phyloP scores from a whole-genome alignment of 2,797 vertebrate species.

The Pelochelys cantorii region DNA sequence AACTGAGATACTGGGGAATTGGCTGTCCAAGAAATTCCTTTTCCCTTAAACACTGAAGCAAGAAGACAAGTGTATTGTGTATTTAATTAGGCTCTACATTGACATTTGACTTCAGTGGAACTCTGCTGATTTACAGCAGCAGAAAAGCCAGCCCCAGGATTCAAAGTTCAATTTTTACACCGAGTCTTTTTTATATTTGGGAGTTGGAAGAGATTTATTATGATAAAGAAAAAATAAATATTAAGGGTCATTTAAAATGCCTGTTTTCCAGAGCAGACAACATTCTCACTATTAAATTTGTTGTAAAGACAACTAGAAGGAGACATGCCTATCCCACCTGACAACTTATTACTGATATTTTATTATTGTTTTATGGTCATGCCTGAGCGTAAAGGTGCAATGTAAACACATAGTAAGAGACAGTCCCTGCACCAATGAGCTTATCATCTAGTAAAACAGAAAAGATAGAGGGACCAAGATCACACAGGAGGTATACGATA shows the following conservation, averaged over 20 bases:
- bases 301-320: constrained; percentile 12
- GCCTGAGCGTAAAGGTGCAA: constrained; percentile 39
- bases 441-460: background rate
- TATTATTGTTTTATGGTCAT: constrained; percentile 37
- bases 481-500: constrained; percentile 19
- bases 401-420: constrained; percentile 30
- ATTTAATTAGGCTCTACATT: constrained; percentile 13
- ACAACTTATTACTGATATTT: constrained; percentile 59
- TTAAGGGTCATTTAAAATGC: background rate
- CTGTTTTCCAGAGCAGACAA: background rate
- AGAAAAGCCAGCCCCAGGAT: rapidly evolving
- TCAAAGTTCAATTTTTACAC: background rate
- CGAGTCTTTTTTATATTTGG: background rate
- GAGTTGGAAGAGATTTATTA: constrained; percentile 2
- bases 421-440: constrained; percentile 33
- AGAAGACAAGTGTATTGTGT: constrained; percentile 19
- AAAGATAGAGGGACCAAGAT: constrained; percentile 11
- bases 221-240: background rate
- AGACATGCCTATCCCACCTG: constrained; percentile 44
- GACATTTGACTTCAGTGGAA: constrained; percentile 19
- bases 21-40: constrained; percentile 8
- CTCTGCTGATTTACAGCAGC: background rate
- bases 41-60: constrained; percentile 16
- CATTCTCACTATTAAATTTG: constrained; percentile 34
- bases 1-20: constrained; percentile 50